A percentile compares a stretch with the other conserved stretches of the same genome.
Conservation (phyloP, 1,140 invertebrate genomes). For the Atta texana region DNA sequence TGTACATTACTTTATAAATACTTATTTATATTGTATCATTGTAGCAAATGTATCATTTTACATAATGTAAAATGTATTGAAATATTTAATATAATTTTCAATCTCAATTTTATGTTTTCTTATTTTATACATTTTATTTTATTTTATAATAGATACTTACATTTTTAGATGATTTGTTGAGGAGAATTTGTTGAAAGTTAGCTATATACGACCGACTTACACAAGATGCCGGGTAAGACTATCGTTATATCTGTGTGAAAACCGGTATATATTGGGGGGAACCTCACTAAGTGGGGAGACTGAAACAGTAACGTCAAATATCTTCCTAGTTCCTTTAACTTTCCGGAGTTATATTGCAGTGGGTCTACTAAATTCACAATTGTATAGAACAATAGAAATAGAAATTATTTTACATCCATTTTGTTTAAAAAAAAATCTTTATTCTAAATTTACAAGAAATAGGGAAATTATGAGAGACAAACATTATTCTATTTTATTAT, state of each 20-base stretch:
- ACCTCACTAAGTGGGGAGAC: constrained; percentile 35
- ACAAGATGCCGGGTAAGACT: constrained; percentile 49
- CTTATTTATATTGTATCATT: background rate
- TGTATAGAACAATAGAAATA: background rate
- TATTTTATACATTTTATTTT: background rate
- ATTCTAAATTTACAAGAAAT: background rate
- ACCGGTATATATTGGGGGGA: background rate
- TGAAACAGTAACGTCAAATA: constrained; percentile 56
- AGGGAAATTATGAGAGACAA: background rate
- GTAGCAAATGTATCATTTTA: background rate
- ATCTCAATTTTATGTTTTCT: background rate
- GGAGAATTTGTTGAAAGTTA: background rate
- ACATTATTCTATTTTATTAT: background rate
- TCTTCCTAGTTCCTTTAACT: too few relatives aligned
- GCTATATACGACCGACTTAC: background rate
- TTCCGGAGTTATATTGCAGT: too few relatives aligned
- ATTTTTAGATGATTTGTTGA: constrained; percentile 18
- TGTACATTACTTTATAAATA: background rate
- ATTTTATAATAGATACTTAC: constrained; percentile 33
- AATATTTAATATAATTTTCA: background rate
- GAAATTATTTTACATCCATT: background rate
- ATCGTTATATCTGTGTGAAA: constrained; percentile 22
- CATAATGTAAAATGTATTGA: background rate
- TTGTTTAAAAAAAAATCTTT: background rate
- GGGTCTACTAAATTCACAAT: background rate